These are phyloP conservation scores for Eospalax fontanierii DNA, from an alignment of 2,797 vertebrate genomes.

Conservation along the genomic window DNA sequence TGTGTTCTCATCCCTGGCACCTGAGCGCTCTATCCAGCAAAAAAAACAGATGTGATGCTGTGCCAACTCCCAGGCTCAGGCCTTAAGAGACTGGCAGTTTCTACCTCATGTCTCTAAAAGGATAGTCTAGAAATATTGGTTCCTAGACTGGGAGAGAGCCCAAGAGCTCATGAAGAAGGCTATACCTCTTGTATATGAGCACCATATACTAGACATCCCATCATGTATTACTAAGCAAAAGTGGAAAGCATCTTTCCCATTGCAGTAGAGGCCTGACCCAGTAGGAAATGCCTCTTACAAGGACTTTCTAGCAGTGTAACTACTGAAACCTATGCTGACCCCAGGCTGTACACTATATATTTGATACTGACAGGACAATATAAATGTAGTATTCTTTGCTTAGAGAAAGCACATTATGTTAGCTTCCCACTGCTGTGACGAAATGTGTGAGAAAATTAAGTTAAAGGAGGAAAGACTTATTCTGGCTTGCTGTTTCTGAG, in stretches of 20 bases:
- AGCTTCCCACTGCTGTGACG: neutral
- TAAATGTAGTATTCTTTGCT: neutral
- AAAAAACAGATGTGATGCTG: neutral
- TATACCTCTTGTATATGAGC: neutral
- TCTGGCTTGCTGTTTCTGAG: neutral
- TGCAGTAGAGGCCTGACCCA: neutral
- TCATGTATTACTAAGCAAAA: neutral
- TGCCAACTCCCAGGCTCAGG: neutral
- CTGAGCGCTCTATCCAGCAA: neutral
- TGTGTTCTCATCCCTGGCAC: neutral
- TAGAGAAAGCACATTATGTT: neutral
- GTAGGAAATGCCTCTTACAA: neutral
- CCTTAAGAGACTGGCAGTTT: neutral
- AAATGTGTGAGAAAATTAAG: neutral
- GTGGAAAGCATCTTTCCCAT: neutral
- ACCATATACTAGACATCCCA: neutral
- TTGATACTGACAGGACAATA: neutral
- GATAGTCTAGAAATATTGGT: neutral
- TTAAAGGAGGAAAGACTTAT: neutral
- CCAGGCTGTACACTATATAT: neutral
- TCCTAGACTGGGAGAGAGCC: neutral
- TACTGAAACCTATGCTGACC: neutral
- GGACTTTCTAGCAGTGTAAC: neutral
- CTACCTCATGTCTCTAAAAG: neutral
- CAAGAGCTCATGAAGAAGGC: neutral